These are phyloP conservation scores for Chelonus insularis DNA, from an alignment of 1,140 invertebrate genomes.

Conservation along the genomic window DNA sequence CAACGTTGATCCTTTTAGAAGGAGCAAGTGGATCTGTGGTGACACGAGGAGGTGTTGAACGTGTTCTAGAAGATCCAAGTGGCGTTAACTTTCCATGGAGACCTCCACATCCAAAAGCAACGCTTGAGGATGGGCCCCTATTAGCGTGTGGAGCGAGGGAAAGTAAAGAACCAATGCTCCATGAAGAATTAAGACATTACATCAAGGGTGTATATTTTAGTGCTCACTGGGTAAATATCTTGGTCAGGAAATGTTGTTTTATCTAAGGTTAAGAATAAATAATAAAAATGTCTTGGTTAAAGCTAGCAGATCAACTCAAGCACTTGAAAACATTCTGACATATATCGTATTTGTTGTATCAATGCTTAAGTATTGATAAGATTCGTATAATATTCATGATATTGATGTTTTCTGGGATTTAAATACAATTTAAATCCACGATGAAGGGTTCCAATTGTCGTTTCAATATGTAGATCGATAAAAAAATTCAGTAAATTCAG, in stretches of 20 bases:
- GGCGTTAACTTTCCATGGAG: slow-evolving; percentile 74
- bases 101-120: slow-evolving; percentile 63
- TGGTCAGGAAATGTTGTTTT: background rate
- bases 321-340: too few species aligned
- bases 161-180: slow-evolving; percentile 58
- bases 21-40: slow-evolving; percentile 63
- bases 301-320: too few species aligned
- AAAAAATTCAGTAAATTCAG: too few species aligned
- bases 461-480: too few species aligned
- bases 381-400: too few species aligned
- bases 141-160: slow-evolving; percentile 62
- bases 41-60: slow-evolving; percentile 70
- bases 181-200: slow-evolving; percentile 64
- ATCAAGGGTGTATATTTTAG: slow-evolving; percentile 80
- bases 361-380: too few species aligned
- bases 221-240: slow-evolving; percentile 74
- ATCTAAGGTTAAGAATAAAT: too few species aligned
- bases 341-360: too few species aligned
- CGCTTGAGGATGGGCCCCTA: slow-evolving; percentile 66
- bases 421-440: too few species aligned
- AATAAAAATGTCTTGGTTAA: too few species aligned
- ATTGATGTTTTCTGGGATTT: too few species aligned
- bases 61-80: slow-evolving; percentile 68
- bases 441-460: too few species aligned
- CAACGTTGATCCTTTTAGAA: slow-evolving; percentile 75